Evolutionary conservation across 2,113 vertebrate genomes (phyloP).

Genomic region (Corythoichthys intestinalis): DNA sequence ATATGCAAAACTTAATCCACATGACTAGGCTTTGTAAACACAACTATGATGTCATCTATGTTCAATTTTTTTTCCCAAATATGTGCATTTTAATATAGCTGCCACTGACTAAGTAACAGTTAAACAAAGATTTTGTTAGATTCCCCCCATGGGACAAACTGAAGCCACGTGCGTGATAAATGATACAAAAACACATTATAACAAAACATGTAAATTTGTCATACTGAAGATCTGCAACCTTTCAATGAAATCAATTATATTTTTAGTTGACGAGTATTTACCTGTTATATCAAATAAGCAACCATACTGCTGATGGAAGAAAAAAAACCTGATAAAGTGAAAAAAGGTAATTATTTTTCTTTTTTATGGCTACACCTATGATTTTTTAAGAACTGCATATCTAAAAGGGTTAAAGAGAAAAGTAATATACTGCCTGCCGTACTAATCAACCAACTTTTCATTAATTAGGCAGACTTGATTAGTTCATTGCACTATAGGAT

Average conservation of each 20-base stretch:
- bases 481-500: conserved; percentile 18
- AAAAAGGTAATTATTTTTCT: neutral
- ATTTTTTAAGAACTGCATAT: neutral
- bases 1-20: conserved; percentile 48
- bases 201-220: neutral
- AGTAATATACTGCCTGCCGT: neutral
- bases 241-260: neutral
- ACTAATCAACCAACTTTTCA: conserved; percentile 1
- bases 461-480: conserved; percentile 32
- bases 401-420: neutral
- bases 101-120: neutral
- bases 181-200: neutral
- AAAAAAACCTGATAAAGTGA: no score
- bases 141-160: neutral
- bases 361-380: neutral
- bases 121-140: neutral
- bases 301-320: neutral
- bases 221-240: neutral
- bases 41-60: conserved; percentile 3
- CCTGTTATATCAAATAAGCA: neutral
- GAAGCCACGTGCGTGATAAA: neutral
- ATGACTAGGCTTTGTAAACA: conserved; percentile 1
- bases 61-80: neutral
- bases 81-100: neutral
- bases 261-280: neutral